phyloP scores from a whole-genome alignment of 2,888 invertebrate genomes.

The Erebia palarica region DNA sequence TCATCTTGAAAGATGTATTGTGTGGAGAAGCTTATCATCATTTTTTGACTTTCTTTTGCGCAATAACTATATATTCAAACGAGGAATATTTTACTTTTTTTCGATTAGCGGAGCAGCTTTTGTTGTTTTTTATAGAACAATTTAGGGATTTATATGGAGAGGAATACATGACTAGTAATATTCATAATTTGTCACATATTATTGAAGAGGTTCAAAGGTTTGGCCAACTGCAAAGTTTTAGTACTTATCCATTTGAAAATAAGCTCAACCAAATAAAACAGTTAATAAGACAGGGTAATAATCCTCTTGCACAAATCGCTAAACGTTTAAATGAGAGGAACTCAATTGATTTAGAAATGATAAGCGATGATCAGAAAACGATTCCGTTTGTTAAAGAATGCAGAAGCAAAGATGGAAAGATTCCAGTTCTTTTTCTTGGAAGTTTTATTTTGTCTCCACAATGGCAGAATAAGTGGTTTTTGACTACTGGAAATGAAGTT shows the following conservation, averaged over 20 bases:
- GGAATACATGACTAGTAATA: neutral
- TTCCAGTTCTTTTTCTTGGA: neutral
- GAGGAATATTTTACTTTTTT: too few species aligned
- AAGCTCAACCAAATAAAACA: neutral
- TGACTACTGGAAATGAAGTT: neutral
- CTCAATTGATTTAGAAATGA: neutral
- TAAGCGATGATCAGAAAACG: neutral
- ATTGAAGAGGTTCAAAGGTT: neutral
- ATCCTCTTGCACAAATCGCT: neutral
- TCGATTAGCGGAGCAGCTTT: too few species aligned
- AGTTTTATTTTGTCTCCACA: neutral
- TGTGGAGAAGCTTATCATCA: too few species aligned
- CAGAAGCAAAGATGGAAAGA: neutral
- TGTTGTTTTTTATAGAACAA: too few species aligned
- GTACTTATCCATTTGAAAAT: neutral
- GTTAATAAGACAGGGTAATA: neutral
- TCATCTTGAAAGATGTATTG: too few species aligned
- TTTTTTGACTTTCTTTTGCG: too few species aligned
- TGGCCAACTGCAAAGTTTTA: neutral
- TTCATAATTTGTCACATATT: neutral
- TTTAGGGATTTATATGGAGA: constrained; percentile 1
- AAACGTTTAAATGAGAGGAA: neutral
- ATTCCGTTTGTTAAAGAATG: too few species aligned
- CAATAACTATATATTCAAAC: too few species aligned
- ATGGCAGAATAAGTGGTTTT: neutral